Conservation (phyloP, 2,797 vertebrate species). For the Helostoma temminkii region DNA sequence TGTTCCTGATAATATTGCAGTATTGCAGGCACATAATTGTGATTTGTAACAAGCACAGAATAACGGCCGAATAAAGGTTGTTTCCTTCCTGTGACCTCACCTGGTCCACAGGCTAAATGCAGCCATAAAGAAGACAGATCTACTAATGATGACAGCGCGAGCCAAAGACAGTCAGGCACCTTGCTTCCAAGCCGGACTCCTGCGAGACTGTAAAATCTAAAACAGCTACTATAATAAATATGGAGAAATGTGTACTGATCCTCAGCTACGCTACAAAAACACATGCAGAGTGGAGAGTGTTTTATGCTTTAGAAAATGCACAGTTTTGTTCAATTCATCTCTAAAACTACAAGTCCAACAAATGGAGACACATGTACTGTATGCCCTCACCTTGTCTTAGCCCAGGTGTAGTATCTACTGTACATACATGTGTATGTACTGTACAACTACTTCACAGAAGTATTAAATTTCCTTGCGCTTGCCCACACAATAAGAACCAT, state of each 20-base stretch:
- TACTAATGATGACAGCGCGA: slow-evolving; percentile 69
- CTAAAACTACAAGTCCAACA: slow-evolving; percentile 3
- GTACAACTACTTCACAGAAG: slow-evolving; percentile 68
- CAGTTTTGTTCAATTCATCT: slow-evolving; percentile 19
- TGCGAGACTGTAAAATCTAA: slow-evolving; percentile 41
- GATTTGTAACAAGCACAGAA: slow-evolving; percentile 65
- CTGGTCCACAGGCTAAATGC: slow-evolving; percentile 62
- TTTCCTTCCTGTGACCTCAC: slow-evolving; percentile 66
- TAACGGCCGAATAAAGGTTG: slow-evolving; percentile 53
- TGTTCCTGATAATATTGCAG: slow-evolving; percentile 51
- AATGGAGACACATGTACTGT: slow-evolving; percentile 29
- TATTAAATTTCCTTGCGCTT: slow-evolving; percentile 82
- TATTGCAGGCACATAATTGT: slow-evolving; percentile 45
- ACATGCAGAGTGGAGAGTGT: not conserved
- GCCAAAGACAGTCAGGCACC: slow-evolving; percentile 44
- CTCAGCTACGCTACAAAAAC: slow-evolving; percentile 10
- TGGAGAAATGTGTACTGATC: too few relatives aligned
- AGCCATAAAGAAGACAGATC: slow-evolving; percentile 70
- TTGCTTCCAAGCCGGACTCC: slow-evolving; percentile 32
- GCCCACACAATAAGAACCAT: slow-evolving; percentile 78
- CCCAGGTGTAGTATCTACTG: slow-evolving; percentile 50
- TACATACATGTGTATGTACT: slow-evolving; percentile 48
- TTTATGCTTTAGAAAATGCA: slow-evolving; percentile 10
- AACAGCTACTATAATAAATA: slow-evolving; percentile 32
- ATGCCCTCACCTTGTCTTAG: slow-evolving; percentile 47